Conservation (phyloP, 2,888 invertebrate genomes). For the Tenthredo amoena region DNA sequence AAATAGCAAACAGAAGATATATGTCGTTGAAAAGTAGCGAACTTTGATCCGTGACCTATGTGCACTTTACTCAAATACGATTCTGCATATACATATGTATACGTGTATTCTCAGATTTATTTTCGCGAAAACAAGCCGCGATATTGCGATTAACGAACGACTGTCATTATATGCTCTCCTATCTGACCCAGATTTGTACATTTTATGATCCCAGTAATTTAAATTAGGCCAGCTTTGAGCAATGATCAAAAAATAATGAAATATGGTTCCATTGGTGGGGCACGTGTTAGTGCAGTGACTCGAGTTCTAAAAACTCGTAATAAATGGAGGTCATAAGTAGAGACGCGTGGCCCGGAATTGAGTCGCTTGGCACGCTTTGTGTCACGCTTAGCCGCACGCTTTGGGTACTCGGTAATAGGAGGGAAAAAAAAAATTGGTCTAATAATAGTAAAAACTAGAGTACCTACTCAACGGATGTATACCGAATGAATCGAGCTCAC, state of each 20-base stretch:
- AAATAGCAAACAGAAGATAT: background rate
- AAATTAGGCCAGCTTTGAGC: background rate
- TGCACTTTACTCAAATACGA: background rate
- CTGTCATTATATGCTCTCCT: background rate
- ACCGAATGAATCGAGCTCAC: slow-evolving; percentile 26
- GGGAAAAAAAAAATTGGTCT: slow-evolving; percentile 68
- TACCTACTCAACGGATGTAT: slow-evolving; percentile 54
- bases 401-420: background rate
- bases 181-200: background rate
- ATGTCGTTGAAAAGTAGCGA: background rate
- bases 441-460: slow-evolving; percentile 76
- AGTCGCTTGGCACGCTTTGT: slow-evolving; percentile 48
- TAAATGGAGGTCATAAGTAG: slow-evolving; percentile 45
- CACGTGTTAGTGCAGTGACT: background rate
- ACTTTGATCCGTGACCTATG: background rate
- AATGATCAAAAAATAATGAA: background rate
- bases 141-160: background rate
- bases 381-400: slow-evolving; percentile 31
- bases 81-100: background rate
- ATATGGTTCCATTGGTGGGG: background rate
- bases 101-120: background rate
- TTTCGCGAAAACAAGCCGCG: background rate
- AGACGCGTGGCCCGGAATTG: slow-evolving; percentile 55
- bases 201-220: background rate
- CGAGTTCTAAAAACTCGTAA: slow-evolving; percentile 48